Evolutionary conservation across 2,113 vertebrate genomes (phyloP), one percentile per base, ranked within the genome.

Genomic region (Lophura nycthemera): DNA sequence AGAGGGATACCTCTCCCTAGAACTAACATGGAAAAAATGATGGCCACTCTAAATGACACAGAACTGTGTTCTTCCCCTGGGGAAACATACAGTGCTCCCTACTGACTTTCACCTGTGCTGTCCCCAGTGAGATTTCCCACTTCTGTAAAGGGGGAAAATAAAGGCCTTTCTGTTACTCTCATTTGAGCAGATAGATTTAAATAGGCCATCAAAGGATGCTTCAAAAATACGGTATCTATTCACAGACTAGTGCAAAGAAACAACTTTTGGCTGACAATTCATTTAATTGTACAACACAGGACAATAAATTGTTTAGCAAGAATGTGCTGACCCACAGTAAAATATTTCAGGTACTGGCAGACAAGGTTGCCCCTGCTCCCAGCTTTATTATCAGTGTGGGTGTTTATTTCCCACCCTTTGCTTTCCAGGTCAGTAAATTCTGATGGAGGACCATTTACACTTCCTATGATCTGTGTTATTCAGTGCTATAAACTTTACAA

Each of bases 381-480:
- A 70, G n/a, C 84, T 96, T 97, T 96, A 95, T 93, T 96, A 71
- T 72, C 45, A 69, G 42, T 64, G 77, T 91, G 75, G 88, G 27
- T 96, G 90, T 86, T 96, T 95, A 86, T 90, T 94, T 92, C 56
- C 79, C 76, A 93, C 70, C 25, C 24, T 90, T 89, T 91, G 91
- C 36, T 66, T 96, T 95, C 76, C 92, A 97, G 92, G 88, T 95
- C 85, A 96, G 89, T 97, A 95, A 95, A 95, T 95, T 90, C 71
- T 93, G 38, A 67, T 87, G 88, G 73, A 80, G 61, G 52, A 83
- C 67, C 70, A 95, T 96, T 97, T 97, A 96, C 45, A 91, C 86
- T 80, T 94, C 86, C 73, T 91, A 80, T 9, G 15, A 27, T 72
- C 45, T 89, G 18, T 91, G 67, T 88, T 94, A 94, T 89, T 60